A percentile compares a stretch with the other conserved stretches of the same genome.
Conservation (phyloP, 2,797 vertebrate genomes). For the Periophthalmus magnuspinnatus region DNA sequence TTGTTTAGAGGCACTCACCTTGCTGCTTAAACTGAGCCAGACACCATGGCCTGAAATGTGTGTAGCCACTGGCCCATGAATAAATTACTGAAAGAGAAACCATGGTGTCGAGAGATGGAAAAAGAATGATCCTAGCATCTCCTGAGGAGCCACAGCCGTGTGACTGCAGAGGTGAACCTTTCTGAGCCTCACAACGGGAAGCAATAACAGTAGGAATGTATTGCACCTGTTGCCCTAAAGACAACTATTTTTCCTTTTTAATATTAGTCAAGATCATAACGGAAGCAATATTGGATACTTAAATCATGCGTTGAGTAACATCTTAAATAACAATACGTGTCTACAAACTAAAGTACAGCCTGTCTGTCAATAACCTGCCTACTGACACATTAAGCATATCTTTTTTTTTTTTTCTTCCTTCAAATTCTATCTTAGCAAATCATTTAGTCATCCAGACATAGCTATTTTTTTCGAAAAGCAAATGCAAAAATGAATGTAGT, state of each 20-base stretch:
- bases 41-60: conserved; percentile 65
- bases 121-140: conserved; percentile 53
- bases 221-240: conserved; percentile 55
- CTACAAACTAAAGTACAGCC: background rate
- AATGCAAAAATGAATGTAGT: background rate
- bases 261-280: conserved; percentile 52
- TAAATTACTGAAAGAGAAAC: conserved; percentile 57
- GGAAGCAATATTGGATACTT: conserved; percentile 41
- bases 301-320: conserved; percentile 19
- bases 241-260: conserved; percentile 26
- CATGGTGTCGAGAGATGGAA: conserved; percentile 28
- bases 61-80: conserved; percentile 50
- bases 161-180: conserved; percentile 35
- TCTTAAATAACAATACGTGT: background rate
- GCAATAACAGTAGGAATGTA: conserved; percentile 50
- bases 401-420: background rate
- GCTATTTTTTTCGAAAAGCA: background rate
- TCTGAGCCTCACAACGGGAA: conserved; percentile 23
- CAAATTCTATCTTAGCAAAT: background rate
- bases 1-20: conserved; percentile 61
- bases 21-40: conserved; percentile 53
- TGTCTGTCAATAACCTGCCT: background rate
- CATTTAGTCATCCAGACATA: background rate
- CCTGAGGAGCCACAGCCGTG: conserved; percentile 44
- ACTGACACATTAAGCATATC: background rate